phyloP scores from a whole-genome alignment of 2,888 invertebrate species.

The Acanthosepion pharaonis region DNA sequence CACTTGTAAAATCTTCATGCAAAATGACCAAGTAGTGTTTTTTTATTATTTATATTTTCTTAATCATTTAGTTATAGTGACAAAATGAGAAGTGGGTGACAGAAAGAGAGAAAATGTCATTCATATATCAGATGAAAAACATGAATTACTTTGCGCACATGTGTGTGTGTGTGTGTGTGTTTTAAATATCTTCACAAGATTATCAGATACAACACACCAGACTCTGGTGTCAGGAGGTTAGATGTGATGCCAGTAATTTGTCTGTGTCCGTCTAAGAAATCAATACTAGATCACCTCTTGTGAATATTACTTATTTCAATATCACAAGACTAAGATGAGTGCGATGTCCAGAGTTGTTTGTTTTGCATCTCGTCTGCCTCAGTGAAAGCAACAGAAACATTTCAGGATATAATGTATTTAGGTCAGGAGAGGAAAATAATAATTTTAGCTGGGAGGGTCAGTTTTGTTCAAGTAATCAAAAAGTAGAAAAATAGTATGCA shows the following conservation, averaged over 20 bases:
- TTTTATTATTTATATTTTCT: neutral
- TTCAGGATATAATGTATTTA: neutral
- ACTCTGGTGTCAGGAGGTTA: conserved; percentile 23
- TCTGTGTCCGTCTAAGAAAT: conserved; percentile 13
- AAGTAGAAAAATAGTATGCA: neutral
- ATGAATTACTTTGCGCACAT: neutral
- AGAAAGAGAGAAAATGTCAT: neutral
- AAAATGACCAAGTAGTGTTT: neutral
- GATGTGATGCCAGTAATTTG: conserved; percentile 23
- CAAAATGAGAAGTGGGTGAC: neutral
- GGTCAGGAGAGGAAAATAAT: conserved; percentile 21
- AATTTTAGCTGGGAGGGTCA: neutral
- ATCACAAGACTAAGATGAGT: conserved; percentile 8
- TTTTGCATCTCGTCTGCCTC: neutral
- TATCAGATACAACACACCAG: conserved; percentile 9
- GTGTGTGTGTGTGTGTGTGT: neutral
- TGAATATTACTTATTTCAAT: conserved; percentile 33
- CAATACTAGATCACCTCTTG: conserved; percentile 9
- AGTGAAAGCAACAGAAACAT: conserved; percentile 9
- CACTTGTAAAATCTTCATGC: neutral
- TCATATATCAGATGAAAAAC: neutral
- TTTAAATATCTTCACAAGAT: neutral
- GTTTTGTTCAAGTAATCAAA: neutral
- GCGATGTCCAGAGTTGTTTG: conserved; percentile 33
- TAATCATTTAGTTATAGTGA: neutral